Evolutionary conservation across 2,888 invertebrate species (phyloP).

Genomic region (Lymantria dispar): DNA sequence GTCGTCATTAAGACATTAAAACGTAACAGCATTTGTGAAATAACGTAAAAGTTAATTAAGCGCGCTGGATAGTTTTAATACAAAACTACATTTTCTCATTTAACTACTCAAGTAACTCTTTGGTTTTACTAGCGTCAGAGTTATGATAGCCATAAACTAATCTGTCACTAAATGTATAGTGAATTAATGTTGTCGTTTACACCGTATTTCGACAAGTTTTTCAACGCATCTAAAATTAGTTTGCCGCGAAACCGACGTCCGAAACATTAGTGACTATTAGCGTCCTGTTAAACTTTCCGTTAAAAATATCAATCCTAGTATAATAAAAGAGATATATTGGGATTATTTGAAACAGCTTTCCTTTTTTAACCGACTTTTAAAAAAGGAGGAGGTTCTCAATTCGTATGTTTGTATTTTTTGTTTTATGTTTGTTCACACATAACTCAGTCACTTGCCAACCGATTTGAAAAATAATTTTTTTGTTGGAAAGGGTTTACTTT

Average conservation of each 20-base stretch:
- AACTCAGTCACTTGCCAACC: too few species aligned
- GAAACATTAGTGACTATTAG: constrained; percentile 67
- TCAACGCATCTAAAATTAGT: constrained; percentile 57
- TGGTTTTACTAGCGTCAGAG: constrained; percentile 34
- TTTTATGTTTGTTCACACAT: too few species aligned
- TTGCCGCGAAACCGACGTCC: constrained; percentile 45
- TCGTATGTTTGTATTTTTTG: too few species aligned
- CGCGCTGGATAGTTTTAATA: too few species aligned
- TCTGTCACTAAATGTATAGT: constrained; percentile 52
- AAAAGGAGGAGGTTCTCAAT: too few species aligned
- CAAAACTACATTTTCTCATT: constrained; percentile 17
- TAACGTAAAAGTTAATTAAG: neutral
- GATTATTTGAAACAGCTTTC: constrained; percentile 28
- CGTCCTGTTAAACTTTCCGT: constrained; percentile 59
- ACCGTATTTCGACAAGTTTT: constrained; percentile 47
- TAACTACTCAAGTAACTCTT: constrained; percentile 40
- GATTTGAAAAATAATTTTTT: too few species aligned
- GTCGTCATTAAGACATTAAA: too few species aligned
- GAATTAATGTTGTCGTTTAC: constrained; percentile 52
- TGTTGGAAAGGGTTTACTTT: too few species aligned
- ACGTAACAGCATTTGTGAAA: too few species aligned
- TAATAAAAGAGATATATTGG: constrained; percentile 39
- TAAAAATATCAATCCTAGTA: constrained; percentile 54
- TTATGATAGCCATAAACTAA: constrained; percentile 52
- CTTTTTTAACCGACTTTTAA: too few species aligned